Evolutionary conservation across 2,797 vertebrate genomes (phyloP), one percentile per base, ranked within the genome.

Genomic region (Rhabdophis nuchalis): DNA sequence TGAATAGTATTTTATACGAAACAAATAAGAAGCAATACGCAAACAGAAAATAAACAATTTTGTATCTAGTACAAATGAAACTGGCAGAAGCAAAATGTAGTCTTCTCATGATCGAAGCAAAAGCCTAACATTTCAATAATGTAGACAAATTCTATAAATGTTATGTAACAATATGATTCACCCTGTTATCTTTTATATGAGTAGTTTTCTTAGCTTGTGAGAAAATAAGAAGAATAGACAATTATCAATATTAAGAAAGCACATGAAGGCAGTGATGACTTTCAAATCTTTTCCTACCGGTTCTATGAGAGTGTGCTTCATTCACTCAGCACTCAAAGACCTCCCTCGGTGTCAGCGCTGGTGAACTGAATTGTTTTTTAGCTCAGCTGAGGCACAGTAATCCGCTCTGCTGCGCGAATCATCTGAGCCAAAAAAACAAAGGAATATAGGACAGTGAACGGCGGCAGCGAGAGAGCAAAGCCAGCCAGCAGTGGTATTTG

Each of bases 131-230:
- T 77, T 91, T 87, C 53, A 58, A 85, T 86, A 89, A 89, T 23
- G 25, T 29, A 89, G 61, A 86, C 72, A 20, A 60, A 52, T 29
- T 92, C 58, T 25, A 89, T 36, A 85, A 90, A 72, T 72, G 25
- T 90, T 90, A 87, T 90, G 32, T 86, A 92, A 92, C 82, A 50
- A 54, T 72, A 54, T 68, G 54, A 36, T 72, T 85, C 53, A 86
- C 53, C 60, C 18, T 56, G 18, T 86, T 89, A 89, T 86, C 50
- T 92, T 56, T 89, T 86, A 89, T 14, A 61, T 64, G 32, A 52
- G 13, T 89, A 53, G n/a, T 53, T 89, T 89, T 16, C 52, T 46
- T 87, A 72, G 92, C 68, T 86, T 29, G 36, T 50, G 86, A 86
- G 53, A 57, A 52, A 92, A 61, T 10, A 60, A 61, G 16, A 52